Conservation (phyloP, 2,113 vertebrate species). For the Cnemophilus loriae region DNA sequence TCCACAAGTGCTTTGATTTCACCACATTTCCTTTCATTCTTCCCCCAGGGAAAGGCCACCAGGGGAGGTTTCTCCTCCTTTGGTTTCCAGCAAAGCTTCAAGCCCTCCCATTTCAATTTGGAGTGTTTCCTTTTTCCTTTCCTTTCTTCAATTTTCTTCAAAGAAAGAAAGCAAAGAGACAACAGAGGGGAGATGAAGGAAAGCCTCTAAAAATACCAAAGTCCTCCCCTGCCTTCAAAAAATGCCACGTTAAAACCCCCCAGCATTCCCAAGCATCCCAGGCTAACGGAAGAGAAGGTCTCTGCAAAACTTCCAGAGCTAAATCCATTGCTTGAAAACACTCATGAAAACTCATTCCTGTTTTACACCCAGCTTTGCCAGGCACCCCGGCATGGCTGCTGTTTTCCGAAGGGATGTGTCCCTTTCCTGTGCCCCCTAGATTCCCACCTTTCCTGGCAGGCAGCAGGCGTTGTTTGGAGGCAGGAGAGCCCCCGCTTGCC, state of each 20-base stretch:
- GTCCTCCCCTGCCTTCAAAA: neutral
- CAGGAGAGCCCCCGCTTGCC: neutral
- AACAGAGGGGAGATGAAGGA: neutral
- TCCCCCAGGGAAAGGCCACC: slow-evolving; percentile 10
- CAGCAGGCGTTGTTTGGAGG: neutral
- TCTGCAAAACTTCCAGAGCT: neutral
- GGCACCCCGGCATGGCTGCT: fast-evolving
- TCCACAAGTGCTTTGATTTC: slow-evolving; percentile 59
- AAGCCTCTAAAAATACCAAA: slow-evolving; percentile 8
- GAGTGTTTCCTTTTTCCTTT: neutral
- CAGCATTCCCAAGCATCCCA: neutral
- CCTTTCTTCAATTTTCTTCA: neutral
- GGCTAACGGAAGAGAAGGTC: neutral
- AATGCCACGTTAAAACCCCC: neutral
- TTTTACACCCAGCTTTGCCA: neutral
- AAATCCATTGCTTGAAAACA: neutral
- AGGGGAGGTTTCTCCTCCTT: slow-evolving; percentile 14
- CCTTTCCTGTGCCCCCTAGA: fast-evolving
- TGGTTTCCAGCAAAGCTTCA: slow-evolving; percentile 45
- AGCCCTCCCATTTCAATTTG: neutral
- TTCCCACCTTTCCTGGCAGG: neutral
- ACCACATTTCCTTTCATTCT: slow-evolving; percentile 32
- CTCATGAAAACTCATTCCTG: neutral
- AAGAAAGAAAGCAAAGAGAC: neutral
- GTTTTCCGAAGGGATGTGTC: neutral